Base-by-base conservation (phyloP, 1,140 invertebrate species). In the Meloidogyne chitwoodi region DNA sequence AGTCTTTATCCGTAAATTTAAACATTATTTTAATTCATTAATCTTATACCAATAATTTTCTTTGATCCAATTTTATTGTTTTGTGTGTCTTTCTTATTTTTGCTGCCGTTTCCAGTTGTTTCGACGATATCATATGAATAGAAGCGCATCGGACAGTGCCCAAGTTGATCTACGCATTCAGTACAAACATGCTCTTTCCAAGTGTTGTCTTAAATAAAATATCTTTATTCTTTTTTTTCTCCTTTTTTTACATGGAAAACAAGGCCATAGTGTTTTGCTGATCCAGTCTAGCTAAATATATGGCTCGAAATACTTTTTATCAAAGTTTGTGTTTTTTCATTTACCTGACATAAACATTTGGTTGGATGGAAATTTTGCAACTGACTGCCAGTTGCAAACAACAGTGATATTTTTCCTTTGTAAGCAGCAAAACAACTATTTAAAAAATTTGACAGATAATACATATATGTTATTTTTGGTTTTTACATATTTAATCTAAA, bases 71-170 rank as follows among this genome's bases (percentile, higher is more conserved):
- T 48, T 19, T 19, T 19, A 48, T 48, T 14, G 16, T 56, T 56
- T 0, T 56, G 48, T n/a, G 19, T n/a, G 19, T n/a, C 48, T 24
- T 64, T 62, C 5, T 62, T 64, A 64, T 68, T 48, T 65, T 48
- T 64, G 2, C n/a, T 27, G n/a, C 71, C 63, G 44, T 76, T 77
- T 10, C 74, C 81, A n/a, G 80, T 77, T 31, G 34, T n/a, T 31
- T 66, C 65, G 56, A 61, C 56, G 11, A 62, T 63, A 31, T 61
- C 64, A 64, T 73, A 73, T 29, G 70, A 41, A 65, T 84, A 83
- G 67, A 86, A 86, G 5, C 81, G 72, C 85, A 86, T 87, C 12
- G 84, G 85, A 76, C 84, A 86, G 56, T 86, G 84, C 2, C 84
- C 84, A 27, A 83, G 74, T 38, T 81, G 73, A 48, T 77, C 73